Evolutionary conservation across 1,140 invertebrate genomes (phyloP).

Genomic region (Drosophila tropicalis): DNA sequence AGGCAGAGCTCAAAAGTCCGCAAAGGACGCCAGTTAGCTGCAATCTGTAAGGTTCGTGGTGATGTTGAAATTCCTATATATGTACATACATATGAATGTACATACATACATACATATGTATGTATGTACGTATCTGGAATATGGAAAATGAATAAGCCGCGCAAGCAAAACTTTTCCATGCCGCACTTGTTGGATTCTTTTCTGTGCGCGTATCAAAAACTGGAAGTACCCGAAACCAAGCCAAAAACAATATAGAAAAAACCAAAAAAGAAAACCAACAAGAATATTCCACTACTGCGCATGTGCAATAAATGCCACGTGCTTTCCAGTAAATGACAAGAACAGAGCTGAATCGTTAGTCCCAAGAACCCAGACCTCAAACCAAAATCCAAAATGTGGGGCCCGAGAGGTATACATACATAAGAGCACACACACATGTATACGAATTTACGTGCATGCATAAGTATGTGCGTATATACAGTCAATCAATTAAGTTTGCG

Average conservation of each 20-base stretch:
- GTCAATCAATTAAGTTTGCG: neutral
- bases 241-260: neutral
- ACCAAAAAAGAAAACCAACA: neutral
- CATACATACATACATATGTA: neutral
- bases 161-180: slow-evolving; percentile 35
- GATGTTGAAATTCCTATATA: slow-evolving; percentile 48
- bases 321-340: slow-evolving; percentile 41
- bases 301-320: slow-evolving; percentile 41
- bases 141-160: slow-evolving; percentile 9
- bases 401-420: neutral
- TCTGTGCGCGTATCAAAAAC: neutral
- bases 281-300: slow-evolving; percentile 43
- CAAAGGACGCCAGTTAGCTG: slow-evolving; percentile 21
- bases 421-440: neutral
- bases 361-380: neutral
- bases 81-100: neutral
- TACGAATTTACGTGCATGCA: neutral
- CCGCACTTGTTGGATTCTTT: slow-evolving; percentile 81
- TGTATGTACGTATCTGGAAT: slow-evolving; percentile 5
- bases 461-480: neutral
- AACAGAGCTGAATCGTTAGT: neutral
- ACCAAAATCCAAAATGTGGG: neutral
- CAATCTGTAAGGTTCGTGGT: slow-evolving; percentile 30
- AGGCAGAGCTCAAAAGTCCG: slow-evolving; percentile 29
- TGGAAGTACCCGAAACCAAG: neutral